Percentiles rank a stretch among this genome's conserved stretches.
These are phyloP conservation scores for Coregonus clupeaformis DNA, from an alignment of 2,113 vertebrate species.

Conservation along the genomic window DNA sequence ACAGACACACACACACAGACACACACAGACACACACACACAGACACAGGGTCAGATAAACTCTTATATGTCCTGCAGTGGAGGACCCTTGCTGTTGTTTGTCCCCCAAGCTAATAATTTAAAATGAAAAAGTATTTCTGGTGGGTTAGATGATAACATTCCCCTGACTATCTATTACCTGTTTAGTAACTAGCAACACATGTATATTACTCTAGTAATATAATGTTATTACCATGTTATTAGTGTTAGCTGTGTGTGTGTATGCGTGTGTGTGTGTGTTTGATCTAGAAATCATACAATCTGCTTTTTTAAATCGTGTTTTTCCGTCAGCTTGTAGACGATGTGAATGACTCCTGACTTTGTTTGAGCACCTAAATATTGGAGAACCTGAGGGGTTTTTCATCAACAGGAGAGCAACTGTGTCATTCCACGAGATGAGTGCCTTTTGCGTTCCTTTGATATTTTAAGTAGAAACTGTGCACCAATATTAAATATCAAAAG, in stretches of 20 bases:
- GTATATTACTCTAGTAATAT: slow-evolving; percentile 14
- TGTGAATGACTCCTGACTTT: slow-evolving; percentile 53
- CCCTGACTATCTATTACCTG: slow-evolving; percentile 44
- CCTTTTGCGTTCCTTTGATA: too few relatives aligned
- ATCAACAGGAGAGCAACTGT: too few relatives aligned
- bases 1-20: slow-evolving; percentile 15
- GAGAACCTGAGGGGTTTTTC: neutral
- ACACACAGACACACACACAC: slow-evolving; percentile 6
- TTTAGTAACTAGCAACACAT: slow-evolving; percentile 44
- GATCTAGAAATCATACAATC: slow-evolving; percentile 31
- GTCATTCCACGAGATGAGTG: too few relatives aligned
- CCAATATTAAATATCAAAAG: too few relatives aligned
- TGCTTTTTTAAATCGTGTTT: slow-evolving; percentile 25
- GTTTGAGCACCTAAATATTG: slow-evolving; percentile 33
- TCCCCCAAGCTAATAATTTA: slow-evolving; percentile 25
- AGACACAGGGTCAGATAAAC: slow-evolving; percentile 63
- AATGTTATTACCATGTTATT: slow-evolving; percentile 34
- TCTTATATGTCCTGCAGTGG: slow-evolving; percentile 58
- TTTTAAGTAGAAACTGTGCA: too few relatives aligned
- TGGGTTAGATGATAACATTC: slow-evolving; percentile 45
- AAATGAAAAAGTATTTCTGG: slow-evolving; percentile 33
- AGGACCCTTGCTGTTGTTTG: slow-evolving; percentile 56
- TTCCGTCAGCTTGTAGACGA: slow-evolving; percentile 24
- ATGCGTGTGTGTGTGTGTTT: slow-evolving; percentile 14
- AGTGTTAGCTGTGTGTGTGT: too few relatives aligned